Evolutionary conservation across 2,888 invertebrate species (phyloP).

Genomic region (Euspilapteryx auroguttella): DNA sequence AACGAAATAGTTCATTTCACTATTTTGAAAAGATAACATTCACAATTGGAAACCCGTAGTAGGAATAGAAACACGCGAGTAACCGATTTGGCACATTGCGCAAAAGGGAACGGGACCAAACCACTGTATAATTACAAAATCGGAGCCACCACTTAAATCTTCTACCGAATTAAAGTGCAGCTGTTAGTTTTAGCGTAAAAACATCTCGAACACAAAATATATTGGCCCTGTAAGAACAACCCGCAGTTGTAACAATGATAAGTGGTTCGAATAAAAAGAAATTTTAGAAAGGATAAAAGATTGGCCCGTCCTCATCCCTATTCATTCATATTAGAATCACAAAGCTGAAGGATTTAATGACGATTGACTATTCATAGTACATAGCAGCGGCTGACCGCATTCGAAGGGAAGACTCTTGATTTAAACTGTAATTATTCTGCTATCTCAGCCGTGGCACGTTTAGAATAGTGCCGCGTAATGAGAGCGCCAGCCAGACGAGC

Average conservation of each 20-base stretch:
- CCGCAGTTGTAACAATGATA: no score
- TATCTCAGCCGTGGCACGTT: slow-evolving; percentile 41
- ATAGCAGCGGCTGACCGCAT: slow-evolving; percentile 53
- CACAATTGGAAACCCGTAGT: slow-evolving; percentile 17
- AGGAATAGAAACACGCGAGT: slow-evolving; percentile 33
- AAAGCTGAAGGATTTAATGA: slow-evolving; percentile 58
- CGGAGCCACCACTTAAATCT: slow-evolving; percentile 54
- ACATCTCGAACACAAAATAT: no score
- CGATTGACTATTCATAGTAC: slow-evolving; percentile 58
- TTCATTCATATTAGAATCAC: slow-evolving; percentile 35
- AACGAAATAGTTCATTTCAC: no score
- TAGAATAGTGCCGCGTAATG: background rate
- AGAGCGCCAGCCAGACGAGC: background rate
- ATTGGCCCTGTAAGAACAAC: no score
- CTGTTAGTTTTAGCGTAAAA: slow-evolving; percentile 1
- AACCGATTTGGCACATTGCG: slow-evolving; percentile 57
- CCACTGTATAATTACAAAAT: slow-evolving; percentile 50
- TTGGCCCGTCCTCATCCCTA: slow-evolving; percentile 4
- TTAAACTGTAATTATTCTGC: slow-evolving; percentile 56
- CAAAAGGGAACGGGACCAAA: slow-evolving; percentile 26
- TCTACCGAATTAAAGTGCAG: slow-evolving; percentile 47
- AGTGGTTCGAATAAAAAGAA: no score
- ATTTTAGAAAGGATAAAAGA: no score
- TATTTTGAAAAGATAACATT: no score
- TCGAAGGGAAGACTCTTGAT: slow-evolving; percentile 30